A percentile compares a stretch with the other conserved stretches of the same genome.
Evolutionary conservation across 2,888 invertebrate species (phyloP).

Genomic region (Agonopterix alstromeriana): DNA sequence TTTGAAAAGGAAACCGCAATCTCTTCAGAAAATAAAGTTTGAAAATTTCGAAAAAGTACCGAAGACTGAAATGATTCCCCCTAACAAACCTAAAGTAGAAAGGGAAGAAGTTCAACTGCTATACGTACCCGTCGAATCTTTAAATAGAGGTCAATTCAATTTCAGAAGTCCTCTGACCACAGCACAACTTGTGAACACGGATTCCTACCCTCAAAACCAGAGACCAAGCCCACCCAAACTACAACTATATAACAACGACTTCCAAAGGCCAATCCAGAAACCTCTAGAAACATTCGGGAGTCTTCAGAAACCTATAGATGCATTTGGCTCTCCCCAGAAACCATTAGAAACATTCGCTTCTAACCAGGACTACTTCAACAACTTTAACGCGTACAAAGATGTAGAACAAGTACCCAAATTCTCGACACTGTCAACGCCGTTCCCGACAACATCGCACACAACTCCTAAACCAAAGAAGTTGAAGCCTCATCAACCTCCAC

Average conservation of each 20-base stretch:
- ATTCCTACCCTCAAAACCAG: conserved; percentile 41
- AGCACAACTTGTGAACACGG: conserved; percentile 42
- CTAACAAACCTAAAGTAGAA: conserved; percentile 47
- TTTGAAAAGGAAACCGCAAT: conserved; percentile 46
- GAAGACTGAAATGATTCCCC: conserved; percentile 30
- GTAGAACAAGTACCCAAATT: conserved; percentile 54
- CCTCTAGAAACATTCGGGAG: conserved; percentile 22
- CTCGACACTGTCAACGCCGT: conserved; percentile 51
- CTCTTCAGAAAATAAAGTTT: conserved; percentile 58
- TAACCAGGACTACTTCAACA: conserved; percentile 27
- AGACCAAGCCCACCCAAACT: conserved; percentile 37
- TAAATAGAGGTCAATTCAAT: conserved; percentile 72
- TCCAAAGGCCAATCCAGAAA: conserved; percentile 36
- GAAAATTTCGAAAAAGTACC: conserved; percentile 43
- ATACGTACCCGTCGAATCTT: conserved; percentile 88
- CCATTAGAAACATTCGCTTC: conserved; percentile 22
- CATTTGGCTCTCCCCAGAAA: conserved; percentile 17
- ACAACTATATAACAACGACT: conserved; percentile 36
- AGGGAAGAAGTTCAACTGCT: conserved; percentile 85
- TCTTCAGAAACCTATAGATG: conserved; percentile 28
- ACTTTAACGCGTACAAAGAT: conserved; percentile 45
- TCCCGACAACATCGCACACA: conserved; percentile 56
- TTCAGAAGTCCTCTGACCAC: conserved; percentile 42
- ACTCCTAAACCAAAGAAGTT: conserved; percentile 74
- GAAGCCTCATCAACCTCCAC: conserved; percentile 89